A percentile compares a stretch with the other conserved stretches of the same genome.
Evolutionary conservation across 2,797 vertebrate genomes (phyloP).

Genomic region (Helicolenus hilgendorfi): DNA sequence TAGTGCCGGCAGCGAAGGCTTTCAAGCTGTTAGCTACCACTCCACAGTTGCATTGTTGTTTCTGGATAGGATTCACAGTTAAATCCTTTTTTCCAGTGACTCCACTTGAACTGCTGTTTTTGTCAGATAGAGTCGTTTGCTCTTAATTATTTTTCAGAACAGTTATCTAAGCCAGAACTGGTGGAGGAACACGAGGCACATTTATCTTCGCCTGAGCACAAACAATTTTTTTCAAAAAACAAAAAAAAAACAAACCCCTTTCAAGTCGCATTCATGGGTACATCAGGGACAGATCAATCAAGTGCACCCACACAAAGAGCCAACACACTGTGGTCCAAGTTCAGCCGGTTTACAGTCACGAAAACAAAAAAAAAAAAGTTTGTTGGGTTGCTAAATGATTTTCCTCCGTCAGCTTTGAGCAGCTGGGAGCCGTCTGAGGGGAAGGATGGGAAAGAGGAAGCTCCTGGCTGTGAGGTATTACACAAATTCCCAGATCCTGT

Average conservation of each 20-base stretch:
- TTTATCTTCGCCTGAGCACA: slow-evolving; percentile 52
- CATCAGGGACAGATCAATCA: slow-evolving; percentile 81
- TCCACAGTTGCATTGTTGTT: slow-evolving; percentile 57
- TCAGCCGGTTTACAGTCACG: slow-evolving; percentile 71
- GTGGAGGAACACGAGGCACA: slow-evolving; percentile 47
- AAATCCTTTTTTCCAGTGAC: slow-evolving; percentile 22
- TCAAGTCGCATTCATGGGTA: slow-evolving; percentile 50
- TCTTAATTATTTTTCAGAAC: slow-evolving; percentile 34
- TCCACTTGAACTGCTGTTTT: slow-evolving; percentile 53
- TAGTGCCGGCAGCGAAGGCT: background rate
- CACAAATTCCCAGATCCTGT: background rate
- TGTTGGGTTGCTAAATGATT: slow-evolving; percentile 43
- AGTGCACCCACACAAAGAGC: slow-evolving; percentile 49
- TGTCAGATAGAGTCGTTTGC: slow-evolving; percentile 39
- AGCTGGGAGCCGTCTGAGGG: slow-evolving; percentile 66
- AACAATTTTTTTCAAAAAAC: slow-evolving; percentile 30
- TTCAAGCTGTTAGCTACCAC: slow-evolving; percentile 46
- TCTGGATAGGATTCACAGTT: slow-evolving; percentile 22
- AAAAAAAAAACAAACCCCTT: slow-evolving; percentile 44
- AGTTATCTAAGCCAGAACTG: slow-evolving; percentile 57
- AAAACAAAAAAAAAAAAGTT: slow-evolving; percentile 48
- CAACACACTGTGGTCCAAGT: slow-evolving; percentile 55
- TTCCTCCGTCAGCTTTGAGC: slow-evolving; percentile 45
- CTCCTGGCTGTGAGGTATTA: slow-evolving; percentile 63
- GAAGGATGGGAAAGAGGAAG: slow-evolving; percentile 46